A percentile compares a stretch with the other conserved stretches of the same genome.
Evolutionary conservation across 1,140 invertebrate species (phyloP).

Genomic region (Tetramorium alpestre): DNA sequence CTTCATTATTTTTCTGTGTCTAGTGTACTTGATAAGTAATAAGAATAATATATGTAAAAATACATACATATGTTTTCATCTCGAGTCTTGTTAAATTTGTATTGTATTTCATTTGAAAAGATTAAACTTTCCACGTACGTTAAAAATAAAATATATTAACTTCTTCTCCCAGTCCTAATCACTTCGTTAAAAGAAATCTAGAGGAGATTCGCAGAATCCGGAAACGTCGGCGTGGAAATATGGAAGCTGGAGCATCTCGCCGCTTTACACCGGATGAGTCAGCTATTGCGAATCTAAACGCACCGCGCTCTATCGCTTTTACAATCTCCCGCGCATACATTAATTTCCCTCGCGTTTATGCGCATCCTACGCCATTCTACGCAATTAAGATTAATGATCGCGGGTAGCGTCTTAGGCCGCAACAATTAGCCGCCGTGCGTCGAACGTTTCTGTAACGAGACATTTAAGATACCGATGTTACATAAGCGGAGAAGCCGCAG

Average conservation of each 20-base stretch:
- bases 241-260: background rate
- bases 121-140: background rate
- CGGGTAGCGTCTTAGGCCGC: conserved; percentile 24
- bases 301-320: conserved; percentile 16
- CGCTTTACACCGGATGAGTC: background rate
- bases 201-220: background rate
- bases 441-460: conserved; percentile 34
- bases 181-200: background rate
- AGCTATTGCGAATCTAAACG: conserved; percentile 27
- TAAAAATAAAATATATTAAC: background rate
- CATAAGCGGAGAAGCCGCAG: conserved; percentile 14
- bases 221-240: background rate
- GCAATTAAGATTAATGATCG: conserved; percentile 58
- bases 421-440: conserved; percentile 40
- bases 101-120: background rate
- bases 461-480: conserved; percentile 45
- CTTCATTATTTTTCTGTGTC: background rate
- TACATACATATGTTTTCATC: too few relatives aligned
- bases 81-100: too few relatives aligned
- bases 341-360: conserved; percentile 29
- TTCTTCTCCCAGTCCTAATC: background rate
- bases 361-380: conserved; percentile 21
- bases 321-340: conserved; percentile 45
- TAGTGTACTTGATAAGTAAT: background rate
- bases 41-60: background rate